Percentiles rank a stretch among this genome's conserved stretches.
Conservation (phyloP, 2,888 invertebrate species). For the Choristoneura rosaceana region DNA sequence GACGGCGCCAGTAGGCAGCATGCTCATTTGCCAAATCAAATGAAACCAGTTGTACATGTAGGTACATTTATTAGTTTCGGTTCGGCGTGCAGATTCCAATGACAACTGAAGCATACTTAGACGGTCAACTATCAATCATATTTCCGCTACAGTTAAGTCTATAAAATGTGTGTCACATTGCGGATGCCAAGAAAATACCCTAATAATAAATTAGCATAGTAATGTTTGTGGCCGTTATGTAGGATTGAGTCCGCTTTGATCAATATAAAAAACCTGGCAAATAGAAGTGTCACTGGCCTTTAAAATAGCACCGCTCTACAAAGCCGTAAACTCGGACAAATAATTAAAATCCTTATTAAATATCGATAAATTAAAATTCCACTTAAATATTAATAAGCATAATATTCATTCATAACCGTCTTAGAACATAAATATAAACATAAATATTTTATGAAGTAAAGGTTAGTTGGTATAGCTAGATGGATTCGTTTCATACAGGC, state of each 20-base stretch:
- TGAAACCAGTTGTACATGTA: constrained; percentile 34
- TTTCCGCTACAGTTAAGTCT: constrained; percentile 82
- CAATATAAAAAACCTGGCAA: constrained; percentile 72
- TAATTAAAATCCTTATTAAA: constrained; percentile 43
- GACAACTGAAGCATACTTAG: constrained; percentile 67
- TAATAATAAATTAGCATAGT: constrained; percentile 84
- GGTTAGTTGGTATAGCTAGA: background rate
- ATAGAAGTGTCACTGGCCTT: constrained; percentile 77
- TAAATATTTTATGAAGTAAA: background rate
- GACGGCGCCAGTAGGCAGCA: constrained; percentile 32
- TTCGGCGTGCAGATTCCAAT: constrained; percentile 52
- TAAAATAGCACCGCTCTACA: constrained; percentile 26
- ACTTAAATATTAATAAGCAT: constrained; percentile 14
- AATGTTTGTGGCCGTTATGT: constrained; percentile 80
- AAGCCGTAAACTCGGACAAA: constrained; percentile 30
- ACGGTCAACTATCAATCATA: constrained; percentile 83
- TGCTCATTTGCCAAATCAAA: constrained; percentile 28
- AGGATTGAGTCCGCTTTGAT: constrained; percentile 79
- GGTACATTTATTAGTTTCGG: constrained; percentile 31
- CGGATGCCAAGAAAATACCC: constrained; percentile 82
- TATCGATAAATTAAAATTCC: constrained; percentile 22
- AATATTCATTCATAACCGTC: constrained; percentile 17
- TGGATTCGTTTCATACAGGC: constrained; percentile 7
- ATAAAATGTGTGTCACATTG: constrained; percentile 83
- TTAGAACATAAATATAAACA: constrained; percentile 21